These are phyloP conservation scores for Cenopis cana DNA, from an alignment of 2,888 invertebrate genomes.

Conservation along the genomic window DNA sequence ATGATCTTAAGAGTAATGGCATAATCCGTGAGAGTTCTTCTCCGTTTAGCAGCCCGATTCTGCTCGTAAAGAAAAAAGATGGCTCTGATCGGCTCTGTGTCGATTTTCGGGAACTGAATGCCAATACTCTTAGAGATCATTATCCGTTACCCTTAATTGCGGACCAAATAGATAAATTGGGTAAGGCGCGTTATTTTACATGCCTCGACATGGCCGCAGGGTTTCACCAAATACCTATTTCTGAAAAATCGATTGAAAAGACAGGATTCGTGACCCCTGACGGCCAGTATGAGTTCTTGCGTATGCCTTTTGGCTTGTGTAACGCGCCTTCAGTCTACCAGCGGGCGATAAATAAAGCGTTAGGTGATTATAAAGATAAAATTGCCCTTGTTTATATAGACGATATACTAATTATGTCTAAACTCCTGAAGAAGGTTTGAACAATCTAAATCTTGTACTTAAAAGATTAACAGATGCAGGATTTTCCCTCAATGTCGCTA, in stretches of 20 bases:
- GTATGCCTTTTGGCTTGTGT: constrained; percentile 41
- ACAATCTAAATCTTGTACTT: constrained; percentile 30
- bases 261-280: constrained; percentile 43
- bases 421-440: constrained; percentile 36
- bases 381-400: constrained; percentile 44
- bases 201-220: constrained; percentile 37
- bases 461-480: constrained; percentile 31
- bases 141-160: constrained; percentile 41
- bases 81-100: constrained; percentile 48
- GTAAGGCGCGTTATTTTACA: constrained; percentile 25
- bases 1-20: constrained; percentile 39
- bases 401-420: constrained; percentile 41
- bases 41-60: constrained; percentile 46
- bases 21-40: constrained; percentile 47
- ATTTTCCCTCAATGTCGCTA: constrained; percentile 42
- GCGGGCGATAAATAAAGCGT: constrained; percentile 39
- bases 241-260: constrained; percentile 34
- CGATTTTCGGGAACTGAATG: constrained; percentile 42
- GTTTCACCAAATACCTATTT: constrained; percentile 39
- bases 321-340: constrained; percentile 46
- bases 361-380: constrained; percentile 32
- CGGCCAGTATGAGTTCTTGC: constrained; percentile 38
- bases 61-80: constrained; percentile 47
- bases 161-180: constrained; percentile 36
- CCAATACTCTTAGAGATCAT: constrained; percentile 35